Base-by-base conservation (phyloP, 1,140 invertebrate species). In the Drosophila sproati region DNA sequence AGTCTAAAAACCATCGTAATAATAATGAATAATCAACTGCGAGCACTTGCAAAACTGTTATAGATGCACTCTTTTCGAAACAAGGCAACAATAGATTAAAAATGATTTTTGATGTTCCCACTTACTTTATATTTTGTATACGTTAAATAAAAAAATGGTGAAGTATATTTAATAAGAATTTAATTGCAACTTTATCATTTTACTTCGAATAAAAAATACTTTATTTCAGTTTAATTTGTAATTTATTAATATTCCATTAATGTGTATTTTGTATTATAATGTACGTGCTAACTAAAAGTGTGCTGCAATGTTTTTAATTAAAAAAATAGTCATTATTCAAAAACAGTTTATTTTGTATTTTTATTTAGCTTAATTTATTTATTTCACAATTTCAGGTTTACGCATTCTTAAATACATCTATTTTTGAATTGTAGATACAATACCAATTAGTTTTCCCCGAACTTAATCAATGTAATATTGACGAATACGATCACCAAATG, bases 401-500 rank as follows among this genome's bases (percentile, higher is more conserved):
- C 37, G 63, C 35, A 3, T 3, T 63, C 71, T 50, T 50, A 2
- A 28, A 3, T 12, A 20, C 8, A 37, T 47, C 5, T 10, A 12
- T 54, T 7, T 31, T 10, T 6, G 10, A 5, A 10, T 7, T 69
- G 39, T 70, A 70, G 57, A 59, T 72, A 71, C 47, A 51, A 34
- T 28, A 66, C 31, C 37, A 45, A 37, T 54, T 59, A 48, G 52
- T 67, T 69, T 37, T 64, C 32, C 47, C 47, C 20, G 37, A 74
- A 81, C 62, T 61, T 82, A 87, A 78, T 86, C 80, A 76, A 55
- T 39, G 45, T 28, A 66, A 80, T 85, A 71, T 78, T 82, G 74
- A 91, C 78, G 76, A 88, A 85, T 47, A 86, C 89, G 81, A 91
- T 86, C 78, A 91, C 85, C 74, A 91, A 88, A 91, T 91, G 89